phyloP scores from a whole-genome alignment of 1,140 invertebrate species.

The Drosophila pallidifrons region DNA sequence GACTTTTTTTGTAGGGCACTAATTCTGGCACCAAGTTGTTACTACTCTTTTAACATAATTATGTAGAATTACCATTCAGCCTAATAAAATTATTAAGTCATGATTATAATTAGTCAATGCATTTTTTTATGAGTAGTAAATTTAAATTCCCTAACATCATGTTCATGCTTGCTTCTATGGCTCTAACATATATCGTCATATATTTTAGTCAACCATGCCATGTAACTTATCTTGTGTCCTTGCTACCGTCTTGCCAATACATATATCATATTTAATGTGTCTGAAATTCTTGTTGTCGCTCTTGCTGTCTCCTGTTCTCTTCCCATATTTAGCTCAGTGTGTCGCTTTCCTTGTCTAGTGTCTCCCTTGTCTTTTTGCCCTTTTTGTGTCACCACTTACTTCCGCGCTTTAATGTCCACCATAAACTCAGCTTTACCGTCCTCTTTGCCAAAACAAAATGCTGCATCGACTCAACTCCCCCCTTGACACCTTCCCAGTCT shows the following conservation, averaged over 20 bases:
- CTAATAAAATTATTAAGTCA: conserved; percentile 1
- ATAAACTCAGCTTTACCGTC: conserved; percentile 74
- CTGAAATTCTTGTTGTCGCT: conserved; percentile 60
- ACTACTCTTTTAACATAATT: too few species aligned
- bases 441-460: conserved; percentile 65
- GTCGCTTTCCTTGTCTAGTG: conserved; percentile 28
- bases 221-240: conserved; percentile 71
- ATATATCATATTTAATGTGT: conserved; percentile 81
- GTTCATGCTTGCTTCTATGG: not conserved
- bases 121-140: conserved; percentile 2
- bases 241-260: conserved; percentile 68
- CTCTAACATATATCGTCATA: conserved; percentile 14
- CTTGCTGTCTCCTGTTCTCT: conserved; percentile 29
- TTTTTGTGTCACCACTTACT: conserved; percentile 72
- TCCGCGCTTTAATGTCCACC: conserved; percentile 76
- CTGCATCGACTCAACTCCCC: conserved; percentile 23
- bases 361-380: conserved; percentile 24
- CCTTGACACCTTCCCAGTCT: not conserved
- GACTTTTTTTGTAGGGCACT: too few species aligned
- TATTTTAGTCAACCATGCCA: conserved; percentile 46
- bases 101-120: conserved; percentile 29
- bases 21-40: too few species aligned
- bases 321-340: conserved; percentile 57
- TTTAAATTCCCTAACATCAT: conserved; percentile 30
- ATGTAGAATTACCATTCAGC: not conserved